Evolutionary conservation across 2,113 vertebrate genomes (phyloP).

Genomic region (Malurus alboscapulatus): DNA sequence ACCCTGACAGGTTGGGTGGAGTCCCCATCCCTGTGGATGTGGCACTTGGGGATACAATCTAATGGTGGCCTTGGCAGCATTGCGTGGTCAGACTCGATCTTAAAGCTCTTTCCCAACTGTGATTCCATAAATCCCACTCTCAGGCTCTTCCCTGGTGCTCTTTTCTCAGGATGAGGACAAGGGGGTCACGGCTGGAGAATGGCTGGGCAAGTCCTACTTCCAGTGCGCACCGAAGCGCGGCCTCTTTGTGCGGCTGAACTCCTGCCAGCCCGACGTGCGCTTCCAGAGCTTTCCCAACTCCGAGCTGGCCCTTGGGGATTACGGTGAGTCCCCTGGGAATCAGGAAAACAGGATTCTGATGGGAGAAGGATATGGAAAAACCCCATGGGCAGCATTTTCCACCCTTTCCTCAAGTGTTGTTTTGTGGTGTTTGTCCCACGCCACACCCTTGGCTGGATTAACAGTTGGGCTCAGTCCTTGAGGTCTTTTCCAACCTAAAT

Average conservation of each 20-base stretch:
- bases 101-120: neutral
- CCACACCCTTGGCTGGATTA: neutral
- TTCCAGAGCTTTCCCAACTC: slow-evolving; percentile 37
- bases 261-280: slow-evolving; percentile 77
- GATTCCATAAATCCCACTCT: neutral
- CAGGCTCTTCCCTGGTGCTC: neutral
- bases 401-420: rapidly evolving
- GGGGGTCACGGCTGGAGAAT: slow-evolving; percentile 76
- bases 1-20: neutral
- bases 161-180: slow-evolving; percentile 74
- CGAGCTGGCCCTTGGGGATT: rapidly evolving
- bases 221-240: slow-evolving; percentile 68
- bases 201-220: slow-evolving; percentile 71
- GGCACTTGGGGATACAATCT: neutral
- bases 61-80: neutral
- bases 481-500: neutral
- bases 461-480: neutral
- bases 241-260: slow-evolving; percentile 79
- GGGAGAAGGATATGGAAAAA: neutral
- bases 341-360: rapidly evolving
- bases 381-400: rapidly evolving
- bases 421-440: neutral
- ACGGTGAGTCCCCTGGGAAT: neutral
- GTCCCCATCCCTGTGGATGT: neutral
- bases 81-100: neutral